Evolutionary conservation across 2,888 invertebrate species (phyloP), one percentile per base, ranked within the genome.

Genomic region (Baccha elongata): DNA sequence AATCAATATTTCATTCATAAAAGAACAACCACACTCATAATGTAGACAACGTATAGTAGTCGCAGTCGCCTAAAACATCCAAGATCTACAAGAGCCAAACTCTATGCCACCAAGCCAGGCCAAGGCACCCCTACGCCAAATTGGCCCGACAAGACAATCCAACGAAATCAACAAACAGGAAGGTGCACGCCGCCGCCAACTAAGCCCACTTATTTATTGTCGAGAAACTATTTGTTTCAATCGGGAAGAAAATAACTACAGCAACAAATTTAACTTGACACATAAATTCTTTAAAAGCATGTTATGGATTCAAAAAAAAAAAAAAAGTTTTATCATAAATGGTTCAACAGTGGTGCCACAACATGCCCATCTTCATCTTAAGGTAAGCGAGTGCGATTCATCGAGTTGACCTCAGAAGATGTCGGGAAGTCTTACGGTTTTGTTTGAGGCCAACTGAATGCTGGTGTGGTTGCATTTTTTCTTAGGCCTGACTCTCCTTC

Each of bases 1-100:
- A 81, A 76, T 81, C 71, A 76, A 81, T 81, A 76, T 81, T 81
- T 81, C 81, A 81, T 81, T 81, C 81, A 81, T 81, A 72, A 81
- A 74, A 55, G 10, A 68, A 64, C 53, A 15, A 40, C 44, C 32
- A 64, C 46, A 64, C 53, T 60, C 44, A 58, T 42, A 58, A 46
- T 48, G 53, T 48, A 42, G 50, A 58, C 65, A 65, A 23, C 53
- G 46, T 58, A 69, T 32, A 50, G 42, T 55, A 40, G 42, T 3
- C 53, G 35, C 35, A 60, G 32, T 42, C 48, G 44, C 48, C 44
- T 53, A 46, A n/a, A 73, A 67, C 60, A 67, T 13, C 19, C 37
- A 55, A 42, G 26, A 26, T 26, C 6, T 15, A 15, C 17, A 44
- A 58, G 23, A 58, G 13, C 40, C 53, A 37, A 53, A 58, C 50